These are phyloP conservation scores for Columba livia DNA, from an alignment of 2,113 vertebrate species.

Conservation along the genomic window DNA sequence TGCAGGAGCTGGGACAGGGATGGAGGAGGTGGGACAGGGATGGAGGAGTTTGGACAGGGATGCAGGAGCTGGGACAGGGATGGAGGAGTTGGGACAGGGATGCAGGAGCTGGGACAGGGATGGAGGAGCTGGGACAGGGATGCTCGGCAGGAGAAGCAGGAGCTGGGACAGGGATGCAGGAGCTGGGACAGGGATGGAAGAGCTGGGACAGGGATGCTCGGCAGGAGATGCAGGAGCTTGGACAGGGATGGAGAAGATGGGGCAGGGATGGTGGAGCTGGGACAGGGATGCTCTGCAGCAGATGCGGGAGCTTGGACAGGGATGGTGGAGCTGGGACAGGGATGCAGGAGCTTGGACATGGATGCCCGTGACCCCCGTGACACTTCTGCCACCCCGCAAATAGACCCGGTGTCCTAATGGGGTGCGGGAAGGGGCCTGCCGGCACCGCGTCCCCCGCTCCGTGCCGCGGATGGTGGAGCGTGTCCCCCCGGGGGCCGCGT, in stretches of 20 bases:
- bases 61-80: not conserved
- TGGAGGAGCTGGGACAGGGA: not conserved
- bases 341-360: not conserved
- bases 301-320: no score
- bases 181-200: not conserved
- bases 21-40: not conserved
- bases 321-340: rapidly evolving
- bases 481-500: no score
- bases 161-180: no score
- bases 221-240: no score
- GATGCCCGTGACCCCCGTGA: not conserved
- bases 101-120: not conserved
- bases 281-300: no score
- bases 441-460: no score
- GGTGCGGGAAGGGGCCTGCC: not conserved
- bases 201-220: not conserved
- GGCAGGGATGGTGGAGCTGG: not conserved
- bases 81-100: not conserved
- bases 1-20: not conserved
- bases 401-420: not conserved
- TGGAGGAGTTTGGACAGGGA: not conserved
- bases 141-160: no score
- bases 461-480: no score
- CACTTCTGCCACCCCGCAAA: not conserved
- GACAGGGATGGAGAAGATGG: not conserved